Evolutionary conservation across 1,140 invertebrate species (phyloP).

Genomic region (Megalonaias nervosa): DNA sequence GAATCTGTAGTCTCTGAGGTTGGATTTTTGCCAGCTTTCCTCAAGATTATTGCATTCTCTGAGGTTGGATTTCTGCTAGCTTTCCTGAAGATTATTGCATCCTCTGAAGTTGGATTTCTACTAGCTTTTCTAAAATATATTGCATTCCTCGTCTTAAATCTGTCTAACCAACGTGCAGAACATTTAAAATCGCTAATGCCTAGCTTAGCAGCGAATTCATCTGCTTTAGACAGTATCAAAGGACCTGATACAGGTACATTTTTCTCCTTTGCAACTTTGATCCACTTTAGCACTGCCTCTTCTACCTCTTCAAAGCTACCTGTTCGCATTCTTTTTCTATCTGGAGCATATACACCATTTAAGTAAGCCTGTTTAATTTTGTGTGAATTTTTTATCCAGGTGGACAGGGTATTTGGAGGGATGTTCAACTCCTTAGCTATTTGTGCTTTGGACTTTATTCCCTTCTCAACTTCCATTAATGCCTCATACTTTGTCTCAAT

Average conservation of each 20-base stretch:
- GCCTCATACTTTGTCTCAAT: constrained; percentile 12
- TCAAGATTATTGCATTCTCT: constrained; percentile 9
- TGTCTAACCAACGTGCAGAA: constrained; percentile 19
- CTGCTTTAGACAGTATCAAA: constrained; percentile 15
- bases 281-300: constrained; percentile 22
- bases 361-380: constrained; percentile 12
- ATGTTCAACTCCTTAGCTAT: constrained; percentile 11
- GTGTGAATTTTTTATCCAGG: constrained; percentile 25
- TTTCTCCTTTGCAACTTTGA: constrained; percentile 12
- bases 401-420: constrained; percentile 13
- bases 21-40: constrained; percentile 13
- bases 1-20: neutral
- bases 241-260: constrained; percentile 23
- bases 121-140: constrained; percentile 16
- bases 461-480: constrained; percentile 26
- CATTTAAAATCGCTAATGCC: constrained; percentile 17
- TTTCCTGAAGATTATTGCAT: constrained; percentile 9
- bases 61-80: constrained; percentile 15
- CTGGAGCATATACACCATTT: constrained; percentile 1
- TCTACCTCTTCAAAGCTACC: constrained; percentile 17
- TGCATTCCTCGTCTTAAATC: constrained; percentile 17
- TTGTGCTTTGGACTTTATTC: constrained; percentile 24
- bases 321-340: constrained; percentile 11
- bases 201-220: constrained; percentile 5
- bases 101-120: constrained; percentile 11